These are phyloP conservation scores for Chromoteleia sp. DNA, from an alignment of 2,888 invertebrate genomes.

Conservation along the genomic window DNA sequence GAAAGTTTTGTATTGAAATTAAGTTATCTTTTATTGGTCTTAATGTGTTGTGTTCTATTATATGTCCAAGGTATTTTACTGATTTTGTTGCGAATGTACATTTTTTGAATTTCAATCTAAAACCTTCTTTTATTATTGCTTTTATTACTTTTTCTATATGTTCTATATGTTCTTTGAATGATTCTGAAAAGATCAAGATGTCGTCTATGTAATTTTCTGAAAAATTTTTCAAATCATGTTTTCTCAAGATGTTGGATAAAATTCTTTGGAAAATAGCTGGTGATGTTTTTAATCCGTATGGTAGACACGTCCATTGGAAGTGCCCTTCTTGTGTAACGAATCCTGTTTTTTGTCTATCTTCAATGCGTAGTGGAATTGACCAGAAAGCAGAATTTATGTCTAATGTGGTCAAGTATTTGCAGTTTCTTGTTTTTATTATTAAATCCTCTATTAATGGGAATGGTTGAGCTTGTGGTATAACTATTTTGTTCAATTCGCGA, in stretches of 20 bases:
- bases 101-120: slow-evolving; percentile 60
- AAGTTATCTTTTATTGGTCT: slow-evolving; percentile 68
- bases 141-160: slow-evolving; percentile 46
- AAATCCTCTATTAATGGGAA: not conserved
- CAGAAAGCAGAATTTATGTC: slow-evolving; percentile 75
- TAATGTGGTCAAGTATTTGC: slow-evolving; percentile 42
- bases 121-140: slow-evolving; percentile 67
- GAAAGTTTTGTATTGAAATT: slow-evolving; percentile 53
- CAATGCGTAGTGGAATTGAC: slow-evolving; percentile 70
- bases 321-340: slow-evolving; percentile 50
- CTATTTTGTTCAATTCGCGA: slow-evolving; percentile 71
- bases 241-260: slow-evolving; percentile 54
- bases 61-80: slow-evolving; percentile 23
- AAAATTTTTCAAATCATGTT: slow-evolving; percentile 42
- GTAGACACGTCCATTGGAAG: slow-evolving; percentile 59
- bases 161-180: slow-evolving; percentile 52
- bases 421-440: not conserved
- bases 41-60: slow-evolving; percentile 29
- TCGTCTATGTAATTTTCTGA: slow-evolving; percentile 59
- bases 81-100: slow-evolving; percentile 27
- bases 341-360: slow-evolving; percentile 69
- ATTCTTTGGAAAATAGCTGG: slow-evolving; percentile 68
- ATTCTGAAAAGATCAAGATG: slow-evolving; percentile 51
- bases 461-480: not conserved
- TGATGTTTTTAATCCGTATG: slow-evolving; percentile 62